Evolutionary conservation across 2,888 invertebrate genomes (phyloP).

Genomic region (Cryptosula pallasiana): DNA sequence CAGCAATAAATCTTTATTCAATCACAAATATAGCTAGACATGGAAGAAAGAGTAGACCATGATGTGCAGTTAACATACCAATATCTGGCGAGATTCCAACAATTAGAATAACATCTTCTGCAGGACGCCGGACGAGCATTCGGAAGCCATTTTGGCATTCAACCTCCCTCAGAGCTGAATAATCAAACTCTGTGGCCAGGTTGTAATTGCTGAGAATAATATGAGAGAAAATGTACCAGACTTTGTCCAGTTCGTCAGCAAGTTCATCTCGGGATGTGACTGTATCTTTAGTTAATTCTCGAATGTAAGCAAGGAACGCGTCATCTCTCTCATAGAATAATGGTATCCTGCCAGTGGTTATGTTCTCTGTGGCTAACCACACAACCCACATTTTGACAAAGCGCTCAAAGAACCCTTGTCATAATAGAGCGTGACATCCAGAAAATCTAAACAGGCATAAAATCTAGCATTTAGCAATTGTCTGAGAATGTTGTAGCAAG

Average conservation of each 20-base stretch:
- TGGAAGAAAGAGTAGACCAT: no score
- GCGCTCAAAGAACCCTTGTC: no score
- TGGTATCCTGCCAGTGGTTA: slow-evolving; percentile 10
- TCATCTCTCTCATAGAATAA: slow-evolving; percentile 19
- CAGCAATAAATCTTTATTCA: no score
- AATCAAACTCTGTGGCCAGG: background rate
- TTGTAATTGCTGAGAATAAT: background rate
- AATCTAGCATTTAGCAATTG: no score
- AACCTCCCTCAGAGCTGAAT: background rate
- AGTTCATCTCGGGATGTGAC: background rate
- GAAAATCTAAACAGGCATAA: no score
- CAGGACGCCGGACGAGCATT: background rate
- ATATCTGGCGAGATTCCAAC: background rate
- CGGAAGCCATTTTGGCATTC: slow-evolving; percentile 12
- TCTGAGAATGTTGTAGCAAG: no score
- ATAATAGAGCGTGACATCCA: no score
- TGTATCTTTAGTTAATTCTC: background rate
- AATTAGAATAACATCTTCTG: background rate
- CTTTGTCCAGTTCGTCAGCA: background rate
- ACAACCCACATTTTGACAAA: background rate
- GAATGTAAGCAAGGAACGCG: background rate
- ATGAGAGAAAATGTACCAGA: slow-evolving; percentile 16
- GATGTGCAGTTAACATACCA: no score
- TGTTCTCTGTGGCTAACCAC: background rate
- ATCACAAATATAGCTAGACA: no score